phyloP scores from a whole-genome alignment of 1,140 invertebrate genomes.

The Macrosteles quadrilineatus region DNA sequence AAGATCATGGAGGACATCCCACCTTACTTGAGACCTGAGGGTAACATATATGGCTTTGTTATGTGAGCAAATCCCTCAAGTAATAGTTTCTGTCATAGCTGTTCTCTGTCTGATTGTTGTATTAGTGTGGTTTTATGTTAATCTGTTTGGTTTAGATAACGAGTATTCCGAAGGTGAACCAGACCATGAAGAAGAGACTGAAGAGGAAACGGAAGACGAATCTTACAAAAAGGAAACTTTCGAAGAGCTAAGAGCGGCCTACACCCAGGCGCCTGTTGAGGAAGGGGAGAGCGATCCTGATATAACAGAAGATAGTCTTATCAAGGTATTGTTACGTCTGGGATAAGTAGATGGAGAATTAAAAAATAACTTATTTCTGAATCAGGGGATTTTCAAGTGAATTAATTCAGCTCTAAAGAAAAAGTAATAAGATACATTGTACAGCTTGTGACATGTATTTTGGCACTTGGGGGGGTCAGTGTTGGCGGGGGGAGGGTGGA shows the following conservation, averaged over 20 bases:
- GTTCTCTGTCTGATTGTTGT: too few relatives aligned
- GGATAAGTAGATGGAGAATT: neutral
- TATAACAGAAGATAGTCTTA: slow-evolving; percentile 30
- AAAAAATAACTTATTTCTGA: neutral
- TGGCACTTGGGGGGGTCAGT: too few relatives aligned
- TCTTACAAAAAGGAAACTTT: slow-evolving; percentile 34
- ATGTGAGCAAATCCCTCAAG: slow-evolving; percentile 10
- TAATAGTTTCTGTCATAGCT: too few relatives aligned
- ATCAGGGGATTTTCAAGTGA: too few relatives aligned
- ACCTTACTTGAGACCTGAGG: neutral
- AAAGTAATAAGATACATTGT: too few relatives aligned
- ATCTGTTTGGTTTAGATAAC: slow-evolving; percentile 13
- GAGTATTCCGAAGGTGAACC: slow-evolving; percentile 31
- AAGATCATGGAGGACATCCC: neutral
- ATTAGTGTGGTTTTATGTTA: too few relatives aligned
- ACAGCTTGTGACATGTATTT: too few relatives aligned
- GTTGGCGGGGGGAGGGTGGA: too few relatives aligned
- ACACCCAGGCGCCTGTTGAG: slow-evolving; percentile 34
- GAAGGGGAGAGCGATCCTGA: slow-evolving; percentile 33
- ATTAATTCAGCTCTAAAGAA: too few relatives aligned
- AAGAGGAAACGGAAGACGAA: slow-evolving; percentile 48
- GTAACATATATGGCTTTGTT: neutral
- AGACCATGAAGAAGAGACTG: slow-evolving; percentile 43
- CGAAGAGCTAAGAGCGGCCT: slow-evolving; percentile 34
- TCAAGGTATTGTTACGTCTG: neutral